Evolutionary conservation across 2,888 invertebrate species (phyloP).

Genomic region (Polymixis flavicincta): DNA sequence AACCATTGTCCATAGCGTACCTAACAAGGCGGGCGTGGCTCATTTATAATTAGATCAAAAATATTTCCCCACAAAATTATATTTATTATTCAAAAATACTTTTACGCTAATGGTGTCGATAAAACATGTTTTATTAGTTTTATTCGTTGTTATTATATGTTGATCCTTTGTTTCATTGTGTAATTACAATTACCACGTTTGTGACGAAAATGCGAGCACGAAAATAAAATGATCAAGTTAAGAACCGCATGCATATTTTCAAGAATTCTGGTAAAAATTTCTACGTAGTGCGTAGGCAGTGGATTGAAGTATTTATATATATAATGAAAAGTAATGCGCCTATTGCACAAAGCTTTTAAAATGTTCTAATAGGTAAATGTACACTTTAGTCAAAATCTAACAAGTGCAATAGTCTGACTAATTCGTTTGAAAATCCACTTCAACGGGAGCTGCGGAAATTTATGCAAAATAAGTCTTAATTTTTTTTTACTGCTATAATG

Average conservation of each 20-base stretch:
- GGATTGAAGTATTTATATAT: not conserved
- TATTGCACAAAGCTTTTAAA: not conserved
- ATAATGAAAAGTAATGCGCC: not conserved
- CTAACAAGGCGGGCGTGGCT: not conserved
- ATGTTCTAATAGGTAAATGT: not conserved
- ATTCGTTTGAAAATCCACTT: not conserved
- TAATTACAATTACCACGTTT: constrained; percentile 78
- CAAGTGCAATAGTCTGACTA: not conserved
- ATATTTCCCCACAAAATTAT: not conserved
- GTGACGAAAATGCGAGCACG: constrained; percentile 81
- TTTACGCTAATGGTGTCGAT: constrained; percentile 78
- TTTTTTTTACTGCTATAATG: no score
- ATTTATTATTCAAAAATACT: no score
- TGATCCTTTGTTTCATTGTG: constrained; percentile 86
- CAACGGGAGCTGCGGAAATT: not conserved
- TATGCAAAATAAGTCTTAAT: no score
- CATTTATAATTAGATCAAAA: not conserved
- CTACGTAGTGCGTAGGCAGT: constrained; percentile 49
- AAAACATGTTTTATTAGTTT: constrained; percentile 88
- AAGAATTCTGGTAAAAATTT: constrained; percentile 99
- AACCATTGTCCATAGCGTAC: not conserved
- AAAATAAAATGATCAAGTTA: constrained; percentile 93
- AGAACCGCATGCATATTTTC: constrained; percentile 97
- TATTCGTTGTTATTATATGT: constrained; percentile 76
- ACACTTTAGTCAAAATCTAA: not conserved